phyloP scores from a whole-genome alignment of 2,113 vertebrate species.

The Lamprologus sp. region DNA sequence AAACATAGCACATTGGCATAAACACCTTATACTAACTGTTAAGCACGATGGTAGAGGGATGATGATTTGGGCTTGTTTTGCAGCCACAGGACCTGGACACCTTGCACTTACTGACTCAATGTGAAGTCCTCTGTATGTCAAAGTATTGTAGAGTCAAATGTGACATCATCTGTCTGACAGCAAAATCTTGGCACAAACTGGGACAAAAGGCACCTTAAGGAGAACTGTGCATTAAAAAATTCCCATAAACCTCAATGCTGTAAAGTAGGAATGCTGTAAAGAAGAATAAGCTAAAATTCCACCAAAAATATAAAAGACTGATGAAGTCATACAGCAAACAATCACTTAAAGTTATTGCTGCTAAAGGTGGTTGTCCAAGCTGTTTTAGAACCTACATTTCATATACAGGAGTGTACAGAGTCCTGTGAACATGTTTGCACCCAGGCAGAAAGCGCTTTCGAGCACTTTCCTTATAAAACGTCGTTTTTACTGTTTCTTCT shows the following conservation, averaged over 20 bases:
- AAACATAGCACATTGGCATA: not conserved
- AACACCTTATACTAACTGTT: not conserved
- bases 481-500: rapidly evolving
- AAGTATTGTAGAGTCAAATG: not conserved
- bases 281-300: not conserved
- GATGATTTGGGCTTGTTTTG: not conserved
- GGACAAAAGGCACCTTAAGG: not conserved
- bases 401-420: not conserved
- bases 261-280: not conserved
- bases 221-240: not conserved
- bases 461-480: not conserved
- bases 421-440: not conserved
- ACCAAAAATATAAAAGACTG: rapidly evolving
- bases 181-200: not conserved
- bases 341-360: not conserved
- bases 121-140: not conserved
- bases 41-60: not conserved
- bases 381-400: not conserved
- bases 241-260: not conserved
- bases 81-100: not conserved
- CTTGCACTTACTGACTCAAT: not conserved
- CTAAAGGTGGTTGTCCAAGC: not conserved
- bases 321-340: not conserved
- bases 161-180: not conserved
- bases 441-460: rapidly evolving